Evolutionary conservation across 2,797 vertebrate species (phyloP), one percentile per base, ranked within the genome.

Genomic region (Tenualosa ilisha): DNA sequence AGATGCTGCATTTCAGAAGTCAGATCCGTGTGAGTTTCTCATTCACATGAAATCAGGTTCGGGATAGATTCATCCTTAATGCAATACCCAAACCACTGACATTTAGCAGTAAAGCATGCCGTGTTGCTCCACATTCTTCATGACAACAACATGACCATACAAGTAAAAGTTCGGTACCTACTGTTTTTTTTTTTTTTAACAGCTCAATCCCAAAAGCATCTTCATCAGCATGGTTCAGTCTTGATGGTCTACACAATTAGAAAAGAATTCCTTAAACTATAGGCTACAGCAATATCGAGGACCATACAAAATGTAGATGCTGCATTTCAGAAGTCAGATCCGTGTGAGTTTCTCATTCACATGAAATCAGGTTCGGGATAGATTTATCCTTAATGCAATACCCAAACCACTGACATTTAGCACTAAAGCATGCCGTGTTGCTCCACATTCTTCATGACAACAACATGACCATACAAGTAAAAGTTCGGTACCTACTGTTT

Each of bases 301-400:
- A 63, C 12, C 3, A 2, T 15, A 63, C 37, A 37, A 53, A 5
- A 63, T 9, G 59, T 5, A 53, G 51, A 12, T 11, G 51, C 4
- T 63, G 22, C 59, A 84, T 89, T 88, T 93, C 88, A 92, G 89
- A 91, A 92, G 89, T 92, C 87, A 89, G 89, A 91, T 90, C 92
- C 90, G 85, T 72, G 13, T 24, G 31, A 6, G 31, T 82, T 26
- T 83, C 81, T 31, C 31, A 68, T 63, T 83, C 85, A 85, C 51
- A 6, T 24, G 8, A 26, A 81, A 43, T 83, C 85, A 86, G 81
- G 59, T 75, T 75, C 50, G 50, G 59, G 84, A 82, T 82, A 82
- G 2, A 59, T 82, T 85, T 81, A 85, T 82, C 84, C 81, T 85
- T 17, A 85, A 85, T n/a, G 49, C 84, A 82, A 54, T 22, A 17